phyloP scores from a whole-genome alignment of 2,888 invertebrate genomes.

The Liodrosophila aerea region DNA sequence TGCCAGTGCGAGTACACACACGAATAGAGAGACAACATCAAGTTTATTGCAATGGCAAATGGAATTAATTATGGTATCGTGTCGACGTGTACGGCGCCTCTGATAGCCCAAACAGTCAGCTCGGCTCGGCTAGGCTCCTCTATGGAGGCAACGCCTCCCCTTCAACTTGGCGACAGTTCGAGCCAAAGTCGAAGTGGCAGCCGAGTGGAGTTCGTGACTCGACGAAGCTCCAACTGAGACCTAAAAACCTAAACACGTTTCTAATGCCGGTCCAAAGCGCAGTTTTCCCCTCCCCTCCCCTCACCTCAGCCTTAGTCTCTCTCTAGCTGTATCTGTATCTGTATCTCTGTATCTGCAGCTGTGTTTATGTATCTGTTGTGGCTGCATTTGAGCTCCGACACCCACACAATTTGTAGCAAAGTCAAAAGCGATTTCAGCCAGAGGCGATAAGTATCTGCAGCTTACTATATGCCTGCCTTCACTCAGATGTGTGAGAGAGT shows the following conservation, averaged over 20 bases:
- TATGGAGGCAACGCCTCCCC: constrained; percentile 27
- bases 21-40: constrained; percentile 30
- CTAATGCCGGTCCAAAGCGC: constrained; percentile 55
- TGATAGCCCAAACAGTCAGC: constrained; percentile 42
- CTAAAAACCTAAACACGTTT: constrained; percentile 75
- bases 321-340: constrained; percentile 1
- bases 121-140: too few species aligned
- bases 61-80: constrained; percentile 64
- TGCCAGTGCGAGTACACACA: constrained; percentile 4
- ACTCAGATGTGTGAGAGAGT: too few species aligned
- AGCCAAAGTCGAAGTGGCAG: constrained; percentile 14
- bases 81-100: constrained; percentile 52
- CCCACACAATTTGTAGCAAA: constrained; percentile 62
- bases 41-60: constrained; percentile 50
- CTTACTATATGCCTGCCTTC: too few species aligned
- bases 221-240: constrained; percentile 38
- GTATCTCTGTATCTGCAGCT: constrained; percentile 22
- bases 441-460: constrained; percentile 47
- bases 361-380: constrained; percentile 13
- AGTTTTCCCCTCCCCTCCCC: constrained; percentile 7
- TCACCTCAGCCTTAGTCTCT: neutral
- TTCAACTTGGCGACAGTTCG: constrained; percentile 31
- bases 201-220: constrained; percentile 55
- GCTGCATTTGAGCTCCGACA: constrained; percentile 55
- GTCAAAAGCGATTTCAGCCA: too few species aligned